Evolutionary conservation across 2,113 vertebrate species (phyloP).

Genomic region (Ursus arctos): DNA sequence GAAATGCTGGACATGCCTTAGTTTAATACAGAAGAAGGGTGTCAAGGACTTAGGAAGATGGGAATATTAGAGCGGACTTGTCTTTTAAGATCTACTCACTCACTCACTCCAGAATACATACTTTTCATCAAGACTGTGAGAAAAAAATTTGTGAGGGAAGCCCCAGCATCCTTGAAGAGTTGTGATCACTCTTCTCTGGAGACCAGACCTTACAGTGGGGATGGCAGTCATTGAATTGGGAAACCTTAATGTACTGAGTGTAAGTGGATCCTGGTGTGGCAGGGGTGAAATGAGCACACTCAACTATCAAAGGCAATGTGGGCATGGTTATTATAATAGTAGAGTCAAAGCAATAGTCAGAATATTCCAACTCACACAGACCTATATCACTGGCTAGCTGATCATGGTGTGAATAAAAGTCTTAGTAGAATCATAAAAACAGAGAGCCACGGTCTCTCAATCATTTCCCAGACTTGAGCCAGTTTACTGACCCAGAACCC

Average conservation of each 20-base stretch:
- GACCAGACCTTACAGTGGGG: not conserved
- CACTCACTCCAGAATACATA: not conserved
- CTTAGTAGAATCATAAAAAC: not conserved
- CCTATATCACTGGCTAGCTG: not conserved
- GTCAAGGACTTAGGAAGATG: not conserved
- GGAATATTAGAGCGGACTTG: not conserved
- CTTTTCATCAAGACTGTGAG: not conserved
- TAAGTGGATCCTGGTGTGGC: not conserved
- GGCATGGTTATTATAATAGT: not conserved
- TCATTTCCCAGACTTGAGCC: not conserved
- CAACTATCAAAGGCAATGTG: not conserved
- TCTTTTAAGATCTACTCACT: not conserved
- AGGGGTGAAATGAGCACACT: not conserved
- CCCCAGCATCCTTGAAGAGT: not conserved
- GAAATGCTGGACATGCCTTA: not conserved
- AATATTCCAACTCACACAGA: not conserved
- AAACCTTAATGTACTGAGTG: not conserved
- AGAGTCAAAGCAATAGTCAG: not conserved
- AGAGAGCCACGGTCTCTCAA: not conserved
- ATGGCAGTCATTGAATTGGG: not conserved
- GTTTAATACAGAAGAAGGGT: not conserved
- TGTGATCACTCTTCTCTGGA: not conserved
- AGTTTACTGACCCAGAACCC: not conserved
- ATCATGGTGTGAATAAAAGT: not conserved
- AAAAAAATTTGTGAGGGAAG: not conserved